Evolutionary conservation across 2,797 vertebrate species (phyloP), one percentile per base, ranked within the genome.

Genomic region (Premnoplex brunnescens): DNA sequence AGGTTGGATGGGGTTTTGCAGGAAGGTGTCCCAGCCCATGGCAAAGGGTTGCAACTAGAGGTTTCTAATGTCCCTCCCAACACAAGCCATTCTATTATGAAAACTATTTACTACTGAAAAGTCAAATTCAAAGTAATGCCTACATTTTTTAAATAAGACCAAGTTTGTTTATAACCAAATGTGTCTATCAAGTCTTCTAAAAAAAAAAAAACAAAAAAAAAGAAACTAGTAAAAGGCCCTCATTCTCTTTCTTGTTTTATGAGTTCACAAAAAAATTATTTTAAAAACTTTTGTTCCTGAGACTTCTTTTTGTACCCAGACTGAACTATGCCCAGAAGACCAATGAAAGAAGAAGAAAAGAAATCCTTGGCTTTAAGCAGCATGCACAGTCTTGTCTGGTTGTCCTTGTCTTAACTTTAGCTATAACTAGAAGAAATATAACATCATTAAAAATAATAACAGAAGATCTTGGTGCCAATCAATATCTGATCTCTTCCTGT

Each of bases 381-480:
- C 10, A 63, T 24, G 6, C 6, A 66, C 8, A 24, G 8, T 59
- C 52, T 85, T 71, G 23, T 30, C 56, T 63, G 10, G 13, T 83
- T 92, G 64, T 30, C 72, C 85, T 94, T 94, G 52, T 60, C 24
- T 82, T 80, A 94, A 67, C 67, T 94, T 91, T 71, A 89, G 69
- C 62, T 79, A 84, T 77, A 92, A 79, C 79, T 63, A 54, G 46
- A 79, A 92, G 84, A 93, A 89, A 93, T 67, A 93, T 71, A 49
- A 5, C 52, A 80, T 49, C 75, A 80, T 94, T 91, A 93, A 77
- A 88, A 92, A 83, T 68, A 88, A 62, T 78, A 89, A 91, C 56
- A 74, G 69, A 91, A 93, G 44, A 85, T 83, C 56, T 93, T 94
- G 41, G 13, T 92, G 73, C 44, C 85, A 88, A 91, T 93, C 95